These are phyloP conservation scores for Lontra canadensis DNA, from an alignment of 2,113 vertebrate genomes.

Conservation along the genomic window DNA sequence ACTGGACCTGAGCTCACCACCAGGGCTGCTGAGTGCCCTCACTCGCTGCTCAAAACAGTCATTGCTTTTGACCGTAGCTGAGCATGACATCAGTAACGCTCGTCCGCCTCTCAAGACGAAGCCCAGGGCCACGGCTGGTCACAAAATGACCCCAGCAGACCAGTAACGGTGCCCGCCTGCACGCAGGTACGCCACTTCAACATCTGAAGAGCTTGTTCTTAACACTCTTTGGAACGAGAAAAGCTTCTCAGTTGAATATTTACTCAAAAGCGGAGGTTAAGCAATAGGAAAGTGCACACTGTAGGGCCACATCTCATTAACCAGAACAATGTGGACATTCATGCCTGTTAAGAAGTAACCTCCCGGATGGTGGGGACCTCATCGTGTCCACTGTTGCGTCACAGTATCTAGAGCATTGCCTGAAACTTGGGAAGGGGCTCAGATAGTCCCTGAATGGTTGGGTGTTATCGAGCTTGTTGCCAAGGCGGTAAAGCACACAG, in stretches of 20 bases:
- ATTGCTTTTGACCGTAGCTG: background rate
- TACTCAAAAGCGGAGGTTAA: background rate
- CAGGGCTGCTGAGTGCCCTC: fast-evolving
- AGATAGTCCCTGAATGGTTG: background rate
- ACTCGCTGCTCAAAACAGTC: background rate
- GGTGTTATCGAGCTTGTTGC: background rate
- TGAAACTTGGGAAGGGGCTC: background rate
- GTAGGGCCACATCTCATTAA: background rate
- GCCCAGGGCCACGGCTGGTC: background rate
- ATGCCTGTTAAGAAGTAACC: background rate
- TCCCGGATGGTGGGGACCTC: background rate
- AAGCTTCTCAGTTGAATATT: too few relatives aligned
- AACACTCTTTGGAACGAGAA: background rate
- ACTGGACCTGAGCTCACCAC: fast-evolving
- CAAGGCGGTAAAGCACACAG: too few relatives aligned
- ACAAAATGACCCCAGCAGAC: background rate
- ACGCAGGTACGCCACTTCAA: background rate
- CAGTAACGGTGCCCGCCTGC: background rate
- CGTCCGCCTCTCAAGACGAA: background rate
- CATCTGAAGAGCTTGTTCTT: background rate
- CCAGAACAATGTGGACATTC: background rate
- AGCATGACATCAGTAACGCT: background rate
- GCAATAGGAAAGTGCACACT: background rate
- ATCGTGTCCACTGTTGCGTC: background rate
- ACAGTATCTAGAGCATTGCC: background rate